phyloP scores from a whole-genome alignment of 2,888 invertebrate species.

The Calliphora vomitoria region DNA sequence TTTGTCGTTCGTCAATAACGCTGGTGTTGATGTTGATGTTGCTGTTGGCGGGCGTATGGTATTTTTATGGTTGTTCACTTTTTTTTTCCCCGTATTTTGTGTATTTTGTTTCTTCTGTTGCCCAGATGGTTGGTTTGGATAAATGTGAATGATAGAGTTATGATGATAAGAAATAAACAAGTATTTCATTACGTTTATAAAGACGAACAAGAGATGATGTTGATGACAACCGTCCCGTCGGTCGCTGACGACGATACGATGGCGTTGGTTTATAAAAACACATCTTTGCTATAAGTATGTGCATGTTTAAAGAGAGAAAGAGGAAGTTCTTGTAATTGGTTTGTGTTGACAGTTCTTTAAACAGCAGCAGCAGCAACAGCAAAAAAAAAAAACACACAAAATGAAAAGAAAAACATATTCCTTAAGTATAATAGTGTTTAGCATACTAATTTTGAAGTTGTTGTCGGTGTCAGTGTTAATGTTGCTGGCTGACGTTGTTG shows the following conservation, averaged over 20 bases:
- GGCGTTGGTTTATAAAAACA: constrained; percentile 17
- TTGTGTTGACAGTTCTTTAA: constrained; percentile 73
- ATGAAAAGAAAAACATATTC: constrained; percentile 58
- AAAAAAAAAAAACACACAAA: constrained; percentile 1
- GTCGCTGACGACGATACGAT: constrained; percentile 24
- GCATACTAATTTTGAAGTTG: constrained; percentile 71
- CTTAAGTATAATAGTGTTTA: constrained; percentile 62
- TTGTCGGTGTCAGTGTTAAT: constrained; percentile 45
- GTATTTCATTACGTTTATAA: constrained; percentile 70
- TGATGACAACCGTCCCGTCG: constrained; percentile 50
- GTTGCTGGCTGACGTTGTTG: constrained; percentile 43
- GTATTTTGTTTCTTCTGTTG: constrained; percentile 38
- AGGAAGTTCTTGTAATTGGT: constrained; percentile 73
- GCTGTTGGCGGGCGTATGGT: constrained; percentile 63
- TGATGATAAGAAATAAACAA: constrained; percentile 73
- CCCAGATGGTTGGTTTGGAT: constrained; percentile 69
- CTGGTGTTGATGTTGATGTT: constrained; percentile 41
- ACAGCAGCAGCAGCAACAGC: not conserved
- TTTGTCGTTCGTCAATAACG: constrained; percentile 58
- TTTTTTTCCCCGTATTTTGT: constrained; percentile 16
- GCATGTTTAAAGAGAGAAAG: constrained; percentile 8
- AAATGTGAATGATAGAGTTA: constrained; percentile 73
- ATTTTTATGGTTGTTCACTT: constrained; percentile 65
- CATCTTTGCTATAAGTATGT: not conserved
- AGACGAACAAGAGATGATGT: constrained; percentile 40